Evolutionary conservation across 2,888 invertebrate genomes (phyloP), one percentile per base, ranked within the genome.

Genomic region (Imbricaverruca yamaguchii): DNA sequence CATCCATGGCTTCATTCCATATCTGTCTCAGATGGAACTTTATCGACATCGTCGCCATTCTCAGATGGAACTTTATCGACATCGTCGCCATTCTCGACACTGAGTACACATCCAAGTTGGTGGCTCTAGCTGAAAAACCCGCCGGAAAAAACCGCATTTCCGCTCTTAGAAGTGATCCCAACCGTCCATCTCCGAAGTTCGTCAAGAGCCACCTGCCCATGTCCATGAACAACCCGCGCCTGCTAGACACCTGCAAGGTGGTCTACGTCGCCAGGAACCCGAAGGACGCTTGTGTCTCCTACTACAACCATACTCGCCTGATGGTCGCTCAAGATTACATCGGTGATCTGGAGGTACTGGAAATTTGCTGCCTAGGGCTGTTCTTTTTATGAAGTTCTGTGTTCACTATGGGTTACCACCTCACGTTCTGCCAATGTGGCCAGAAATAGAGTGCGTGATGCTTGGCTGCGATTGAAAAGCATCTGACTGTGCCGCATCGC

Each of bases 121-220:
- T 10, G 53, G 2, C 18, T 8, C 6, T 39, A 39, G 15, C 39
- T 53, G 74, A 53, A 53, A 39, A 39, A 39, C 39, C 39, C 39
- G 39, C 39, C 1, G 39, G 39, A 39, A 39, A 39, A 39, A 39
- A 39, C 4, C 15, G 15, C 53, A 1, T 15, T 53, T 10, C 39
- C 13, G 67, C 67, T 21, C 13, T 77, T 55, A n/a, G 55, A 3
- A 21, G 55, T 2, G n/a, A 79, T 57, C n/a, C 74, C 13, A 13
- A 79, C 79, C n/a, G 67, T 86, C 83, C 87, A 4, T 89, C 89
- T 0, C 90, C 89, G 1, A 87, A 92, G 83, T 91, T 90, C 84
- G 89, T 92, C 80, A 92, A 93, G 87, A 92, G 93, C 0, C 94
- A 94, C 86, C 89, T 94, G 83, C 94, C 94, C 0, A 90, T 93